Evolutionary conservation across 2,797 vertebrate genomes (phyloP).

Genomic region (Okamejei kenojei): DNA sequence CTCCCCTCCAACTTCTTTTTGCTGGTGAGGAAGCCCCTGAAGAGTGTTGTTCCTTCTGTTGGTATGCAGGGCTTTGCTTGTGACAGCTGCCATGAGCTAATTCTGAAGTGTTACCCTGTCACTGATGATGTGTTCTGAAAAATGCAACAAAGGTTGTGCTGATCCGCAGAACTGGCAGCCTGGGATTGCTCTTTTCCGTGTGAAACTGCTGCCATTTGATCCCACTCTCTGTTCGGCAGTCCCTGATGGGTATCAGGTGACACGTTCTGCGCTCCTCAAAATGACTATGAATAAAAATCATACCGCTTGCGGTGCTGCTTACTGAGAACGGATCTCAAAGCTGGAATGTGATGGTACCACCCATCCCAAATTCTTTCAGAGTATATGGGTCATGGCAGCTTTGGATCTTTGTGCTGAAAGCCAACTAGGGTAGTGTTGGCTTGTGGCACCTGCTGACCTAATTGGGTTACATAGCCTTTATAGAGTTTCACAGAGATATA

Average conservation of each 20-base stretch:
- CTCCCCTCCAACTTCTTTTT: not conserved
- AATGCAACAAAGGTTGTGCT: not conserved
- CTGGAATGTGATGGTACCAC: not conserved
- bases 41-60: not conserved
- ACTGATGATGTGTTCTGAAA: not conserved
- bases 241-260: not conserved
- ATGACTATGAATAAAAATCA: not conserved
- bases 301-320: not conserved
- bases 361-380: not conserved
- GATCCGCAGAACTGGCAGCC: not conserved
- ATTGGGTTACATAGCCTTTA: not conserved
- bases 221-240: not conserved
- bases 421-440: not conserved
- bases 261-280: not conserved
- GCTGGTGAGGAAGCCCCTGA: not conserved
- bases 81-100: not conserved
- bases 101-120: not conserved
- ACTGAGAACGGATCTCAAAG: not conserved
- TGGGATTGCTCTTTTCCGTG: not conserved
- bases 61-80: not conserved
- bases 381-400: not conserved
- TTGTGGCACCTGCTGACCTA: not conserved
- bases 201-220: not conserved
- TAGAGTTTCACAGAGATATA: too few species aligned
- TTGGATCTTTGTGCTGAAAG: not conserved